Base-by-base conservation (phyloP, 2,888 invertebrate species). In the Trachelus tabidus region DNA sequence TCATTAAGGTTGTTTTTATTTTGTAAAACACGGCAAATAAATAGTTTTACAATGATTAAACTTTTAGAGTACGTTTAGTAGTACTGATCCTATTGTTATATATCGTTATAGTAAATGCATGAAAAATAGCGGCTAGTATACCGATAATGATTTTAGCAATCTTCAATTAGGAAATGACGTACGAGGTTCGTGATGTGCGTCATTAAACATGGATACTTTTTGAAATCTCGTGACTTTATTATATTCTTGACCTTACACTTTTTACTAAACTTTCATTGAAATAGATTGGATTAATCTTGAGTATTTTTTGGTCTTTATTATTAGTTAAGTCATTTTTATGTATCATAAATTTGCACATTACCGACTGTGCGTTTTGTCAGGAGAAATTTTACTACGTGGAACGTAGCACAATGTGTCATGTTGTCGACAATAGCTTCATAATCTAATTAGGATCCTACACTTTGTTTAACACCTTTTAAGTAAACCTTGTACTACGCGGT, bases 191-290 rank as follows among this genome's bases (percentile, higher is more conserved):
- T 34, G 71, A 31, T 71, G 30, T 71, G 71, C 71, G 71, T 71
- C 71, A 71, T 3, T 71, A 31, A 31, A 71, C 12, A 71, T 56
- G 56, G 56, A 56, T 56, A 56, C 23, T 23, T 56, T 56, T 56
- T 56, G 0, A 56, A 56, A 56, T 56, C 56, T 23, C 23, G 56
- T 56, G 56, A 56, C 56, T 23, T 56, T 23, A 23, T 23, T 23
- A 6, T 23, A 56, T 56, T 23, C 56, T 56, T 23, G 1, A 95
- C 23, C 2, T 23, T 23, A 56, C 9, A 23, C 23, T 56, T 23
- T 56, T 2, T 23, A n/a, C n/a, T 56, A 9, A 56, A 23, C 23
- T 56, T 9, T 9, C 23, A 23, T 56, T 23, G 15, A 23, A 56
- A 56, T 23, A 56, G 23, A 9, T 56, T 56, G 23, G 9, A 56